Evolutionary conservation across 2,113 vertebrate species (phyloP).

Genomic region (Phalacrocorax brasilianus): DNA sequence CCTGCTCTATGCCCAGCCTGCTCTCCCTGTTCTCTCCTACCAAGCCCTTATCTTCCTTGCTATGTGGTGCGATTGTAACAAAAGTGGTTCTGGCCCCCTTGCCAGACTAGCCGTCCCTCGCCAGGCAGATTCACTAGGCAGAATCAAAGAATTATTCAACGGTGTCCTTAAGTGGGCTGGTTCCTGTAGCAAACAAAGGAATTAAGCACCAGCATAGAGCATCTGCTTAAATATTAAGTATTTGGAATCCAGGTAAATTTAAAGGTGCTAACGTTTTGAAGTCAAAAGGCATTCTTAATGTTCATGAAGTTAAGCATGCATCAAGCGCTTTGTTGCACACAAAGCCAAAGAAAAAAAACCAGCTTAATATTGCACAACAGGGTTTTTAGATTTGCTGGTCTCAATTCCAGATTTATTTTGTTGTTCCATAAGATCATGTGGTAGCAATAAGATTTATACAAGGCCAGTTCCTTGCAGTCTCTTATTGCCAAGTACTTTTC

Average conservation of each 20-base stretch:
- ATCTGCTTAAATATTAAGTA: not conserved
- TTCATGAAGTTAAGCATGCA: not conserved
- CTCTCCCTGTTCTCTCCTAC: not conserved
- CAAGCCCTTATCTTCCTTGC: not conserved
- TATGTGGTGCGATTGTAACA: not conserved
- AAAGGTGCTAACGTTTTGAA: not conserved
- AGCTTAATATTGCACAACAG: not conserved
- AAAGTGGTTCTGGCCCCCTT: not conserved
- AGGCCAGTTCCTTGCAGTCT: not conserved
- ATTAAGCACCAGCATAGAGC: not conserved
- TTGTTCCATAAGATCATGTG: not conserved
- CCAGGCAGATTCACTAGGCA: not conserved
- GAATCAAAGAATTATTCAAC: fast-evolving
- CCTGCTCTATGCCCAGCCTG: not conserved
- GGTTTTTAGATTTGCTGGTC: not conserved
- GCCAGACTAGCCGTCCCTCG: not conserved
- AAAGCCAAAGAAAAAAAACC: not conserved
- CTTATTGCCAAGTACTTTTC: not conserved
- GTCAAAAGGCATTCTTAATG: not conserved
- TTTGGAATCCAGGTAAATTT: not conserved
- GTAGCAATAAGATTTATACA: not conserved
- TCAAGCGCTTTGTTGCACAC: not conserved
- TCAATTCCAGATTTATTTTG: not conserved
- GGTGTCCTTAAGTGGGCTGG: not conserved
- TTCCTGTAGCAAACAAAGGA: not conserved